A percentile compares a stretch with the other conserved stretches of the same genome.
phyloP scores from a whole-genome alignment of 2,888 invertebrate species.

The Luffia ferchaultella region DNA sequence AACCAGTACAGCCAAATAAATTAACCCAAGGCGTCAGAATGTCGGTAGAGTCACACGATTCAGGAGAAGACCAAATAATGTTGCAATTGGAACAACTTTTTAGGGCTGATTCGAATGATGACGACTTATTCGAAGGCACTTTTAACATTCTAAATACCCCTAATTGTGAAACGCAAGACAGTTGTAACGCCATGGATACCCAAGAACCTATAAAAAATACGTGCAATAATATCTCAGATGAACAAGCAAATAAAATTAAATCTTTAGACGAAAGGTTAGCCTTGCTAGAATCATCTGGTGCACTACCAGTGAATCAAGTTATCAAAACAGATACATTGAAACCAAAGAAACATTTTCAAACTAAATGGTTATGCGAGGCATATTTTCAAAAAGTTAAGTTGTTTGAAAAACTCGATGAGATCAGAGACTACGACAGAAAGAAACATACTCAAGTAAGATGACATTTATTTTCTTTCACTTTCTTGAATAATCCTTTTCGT shows the following conservation, averaged over 20 bases:
- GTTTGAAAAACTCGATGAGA: slow-evolving; percentile 43
- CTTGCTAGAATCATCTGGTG: slow-evolving; percentile 21
- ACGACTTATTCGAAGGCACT: slow-evolving; percentile 46
- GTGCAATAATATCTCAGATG: slow-evolving; percentile 22
- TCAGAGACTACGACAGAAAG: slow-evolving; percentile 43
- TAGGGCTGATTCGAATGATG: slow-evolving; percentile 40
- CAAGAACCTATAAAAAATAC: slow-evolving; percentile 5
- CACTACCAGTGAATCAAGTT: slow-evolving; percentile 1
- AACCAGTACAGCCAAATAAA: neutral
- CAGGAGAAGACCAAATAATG: slow-evolving; percentile 35
- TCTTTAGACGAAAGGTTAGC: slow-evolving; percentile 43
- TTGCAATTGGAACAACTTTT: slow-evolving; percentile 53
- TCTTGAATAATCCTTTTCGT: no score
- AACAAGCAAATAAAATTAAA: slow-evolving; percentile 24
- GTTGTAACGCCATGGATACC: no score
- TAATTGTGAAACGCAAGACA: neutral
- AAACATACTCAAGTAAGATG: slow-evolving; percentile 35
- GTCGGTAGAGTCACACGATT: slow-evolving; percentile 30
- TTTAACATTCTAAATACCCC: slow-evolving; percentile 11
- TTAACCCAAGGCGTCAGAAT: slow-evolving; percentile 14
- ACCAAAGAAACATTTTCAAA: slow-evolving; percentile 21
- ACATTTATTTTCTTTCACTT: slow-evolving; percentile 1
- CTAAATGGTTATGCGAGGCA: slow-evolving; percentile 56
- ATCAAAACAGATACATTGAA: slow-evolving; percentile 21
- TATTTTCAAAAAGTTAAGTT: slow-evolving; percentile 45